Base-by-base conservation (phyloP, 1,140 invertebrate species). In the Artemia franciscana region DNA sequence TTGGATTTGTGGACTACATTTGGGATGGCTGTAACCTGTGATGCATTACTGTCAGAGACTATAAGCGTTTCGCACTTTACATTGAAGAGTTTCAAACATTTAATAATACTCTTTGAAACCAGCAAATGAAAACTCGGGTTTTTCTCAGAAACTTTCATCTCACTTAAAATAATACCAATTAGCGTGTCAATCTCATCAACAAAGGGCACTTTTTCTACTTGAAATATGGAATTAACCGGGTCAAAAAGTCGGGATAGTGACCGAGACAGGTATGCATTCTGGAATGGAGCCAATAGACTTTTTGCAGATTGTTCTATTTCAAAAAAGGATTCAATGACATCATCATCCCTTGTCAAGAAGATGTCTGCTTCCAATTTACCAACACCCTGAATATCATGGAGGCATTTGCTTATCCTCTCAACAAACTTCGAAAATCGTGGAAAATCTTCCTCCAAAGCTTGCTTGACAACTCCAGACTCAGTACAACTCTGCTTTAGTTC, bases 381-480 rank as follows among this genome's bases (percentile, higher is more conserved):
- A 51, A 51, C 39, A 1, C 39, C 39, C 39, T 51, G 39, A 15
- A 51, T 12, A 51, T 12, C 39, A 12, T 51, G 39, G 39, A 51
- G 12, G 12, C 21, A 12, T 15, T 12, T 15, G 39, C 39, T 12
- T 12, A 51, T 51, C 39, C 39, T 51, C 39, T 51, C 39, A 1
- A 18, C 21, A 18, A 51, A 51, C 57, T 80, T 80, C 9, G 92
- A 74, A 60, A 92, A 76, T 71, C 86, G 90, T 18, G 89, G 88
- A 74, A 84, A 92, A 72, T 92, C 88, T 58, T 84, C 84, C 75
- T 92, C 88, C 60, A 92, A 77, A 30, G 85, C 83, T 74, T 91
- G 86, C 68, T 84, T 86, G n/a, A 90, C 78, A 67, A 84, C 82
- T 57, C 79, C 76, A 0, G 84, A 82, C 59, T 72, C 77, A 78